A percentile compares a stretch with the other conserved stretches of the same genome.
These are phyloP conservation scores for Xestobium rufovillosum DNA, from an alignment of 2,888 invertebrate species.

Conservation along the genomic window DNA sequence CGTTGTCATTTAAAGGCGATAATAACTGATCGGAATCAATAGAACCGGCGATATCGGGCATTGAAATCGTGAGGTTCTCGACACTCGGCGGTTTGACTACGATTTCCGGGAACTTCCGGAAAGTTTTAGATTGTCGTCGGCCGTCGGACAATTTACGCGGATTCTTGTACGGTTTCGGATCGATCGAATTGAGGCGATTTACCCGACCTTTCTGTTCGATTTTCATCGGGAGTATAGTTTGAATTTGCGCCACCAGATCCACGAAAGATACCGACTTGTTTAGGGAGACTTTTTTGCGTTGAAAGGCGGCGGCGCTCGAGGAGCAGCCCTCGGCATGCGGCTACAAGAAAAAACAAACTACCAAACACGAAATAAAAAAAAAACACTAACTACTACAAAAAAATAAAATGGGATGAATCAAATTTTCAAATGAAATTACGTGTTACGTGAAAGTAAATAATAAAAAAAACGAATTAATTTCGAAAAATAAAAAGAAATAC, in stretches of 20 bases:
- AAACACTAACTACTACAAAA: constrained; percentile 22
- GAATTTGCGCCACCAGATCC: constrained; percentile 39
- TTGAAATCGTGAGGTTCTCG: constrained; percentile 34
- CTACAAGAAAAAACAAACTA: constrained; percentile 38
- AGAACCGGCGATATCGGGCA: constrained; percentile 35
- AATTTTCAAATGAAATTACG: constrained; percentile 14
- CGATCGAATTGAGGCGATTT: constrained; percentile 6
- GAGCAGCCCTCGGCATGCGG: constrained; percentile 29
- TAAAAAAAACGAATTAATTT: too few relatives aligned
- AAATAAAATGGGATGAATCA: constrained; percentile 14
- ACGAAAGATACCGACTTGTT: constrained; percentile 36
- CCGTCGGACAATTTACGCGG: constrained; percentile 25
- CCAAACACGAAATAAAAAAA: constrained; percentile 27
- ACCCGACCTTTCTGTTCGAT: constrained; percentile 13
- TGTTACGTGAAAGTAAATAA: too few relatives aligned
- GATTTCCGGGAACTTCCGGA: constrained; percentile 35
- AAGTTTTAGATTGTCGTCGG: constrained; percentile 34
- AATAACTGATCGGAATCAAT: constrained; percentile 10
- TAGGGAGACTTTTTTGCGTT: too few relatives aligned
- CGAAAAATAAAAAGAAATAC: too few relatives aligned
- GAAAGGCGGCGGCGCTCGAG: too few relatives aligned
- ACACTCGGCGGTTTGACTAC: constrained; percentile 34
- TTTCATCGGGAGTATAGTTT: constrained; percentile 35
- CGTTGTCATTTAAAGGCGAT: constrained; percentile 25
- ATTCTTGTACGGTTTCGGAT: constrained; percentile 21